Conservation (phyloP, 92 coral and sea anemone genomes). For the Parazoanthus swiftii region DNA sequence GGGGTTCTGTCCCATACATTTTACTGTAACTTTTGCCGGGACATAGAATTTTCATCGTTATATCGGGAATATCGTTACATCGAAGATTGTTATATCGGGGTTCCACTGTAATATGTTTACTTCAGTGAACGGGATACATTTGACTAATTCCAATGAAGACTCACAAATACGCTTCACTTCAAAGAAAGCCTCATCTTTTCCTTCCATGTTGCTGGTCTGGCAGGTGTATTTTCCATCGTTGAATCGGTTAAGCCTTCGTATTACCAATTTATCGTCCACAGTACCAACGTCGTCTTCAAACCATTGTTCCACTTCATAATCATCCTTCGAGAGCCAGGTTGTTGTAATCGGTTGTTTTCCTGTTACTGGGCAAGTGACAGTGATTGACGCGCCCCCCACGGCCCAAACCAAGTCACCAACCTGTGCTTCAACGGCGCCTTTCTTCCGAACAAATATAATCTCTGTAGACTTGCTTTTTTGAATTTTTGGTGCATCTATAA, state of each 20-base stretch:
- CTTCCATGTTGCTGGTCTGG: conserved; percentile 52
- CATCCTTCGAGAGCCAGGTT: conserved; percentile 56
- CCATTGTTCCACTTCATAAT: conserved; percentile 50
- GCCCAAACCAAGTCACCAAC: conserved; percentile 79
- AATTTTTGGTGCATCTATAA: conserved; percentile 56
- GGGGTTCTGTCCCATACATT: no score
- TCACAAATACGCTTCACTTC: conserved; percentile 57
- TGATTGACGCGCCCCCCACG: conserved; percentile 58
- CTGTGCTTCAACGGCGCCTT: conserved; percentile 43
- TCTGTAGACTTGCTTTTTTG: conserved; percentile 21
- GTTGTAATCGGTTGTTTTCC: conserved; percentile 38
- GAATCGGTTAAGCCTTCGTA: conserved; percentile 61
- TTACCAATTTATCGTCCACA: conserved; percentile 51
- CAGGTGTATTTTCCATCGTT: conserved; percentile 76
- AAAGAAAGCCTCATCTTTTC: conserved; percentile 56
- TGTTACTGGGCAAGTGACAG: conserved; percentile 67
- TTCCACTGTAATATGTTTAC: no score
- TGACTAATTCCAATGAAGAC: neutral
- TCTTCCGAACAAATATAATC: conserved; percentile 13
- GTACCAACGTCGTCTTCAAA: conserved; percentile 68
- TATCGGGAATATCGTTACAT: no score
- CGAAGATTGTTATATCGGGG: no score
- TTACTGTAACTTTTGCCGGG: no score
- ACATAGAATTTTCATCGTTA: no score
- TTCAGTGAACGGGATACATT: no score